These are phyloP conservation scores for Motacilla tschutschensis DNA, from an alignment of 2,113 vertebrate species.

Conservation along the genomic window DNA sequence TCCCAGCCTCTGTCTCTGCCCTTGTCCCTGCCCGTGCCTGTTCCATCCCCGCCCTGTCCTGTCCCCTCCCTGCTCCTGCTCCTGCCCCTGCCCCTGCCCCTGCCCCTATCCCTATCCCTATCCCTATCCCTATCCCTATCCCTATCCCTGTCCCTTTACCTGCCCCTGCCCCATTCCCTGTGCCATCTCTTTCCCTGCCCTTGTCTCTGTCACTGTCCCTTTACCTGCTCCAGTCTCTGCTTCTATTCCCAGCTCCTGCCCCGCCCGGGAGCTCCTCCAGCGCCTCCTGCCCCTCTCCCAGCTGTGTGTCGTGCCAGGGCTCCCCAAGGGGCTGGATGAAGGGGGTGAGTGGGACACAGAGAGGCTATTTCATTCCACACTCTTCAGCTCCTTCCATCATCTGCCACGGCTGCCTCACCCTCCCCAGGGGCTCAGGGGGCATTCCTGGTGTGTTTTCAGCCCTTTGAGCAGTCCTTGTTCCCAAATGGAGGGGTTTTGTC, in stretches of 20 bases:
- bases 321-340: neutral
- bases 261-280: fast-evolving
- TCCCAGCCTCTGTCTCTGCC: no score
- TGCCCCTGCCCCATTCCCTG: neutral
- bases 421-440: neutral
- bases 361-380: neutral
- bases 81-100: neutral
- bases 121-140: neutral
- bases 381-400: neutral
- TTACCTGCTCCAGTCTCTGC: no score
- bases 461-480: neutral
- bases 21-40: neutral
- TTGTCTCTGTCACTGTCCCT: neutral
- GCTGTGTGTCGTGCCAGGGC: fast-evolving
- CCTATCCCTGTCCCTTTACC: neutral
- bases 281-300: neutral
- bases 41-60: no score
- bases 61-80: no score
- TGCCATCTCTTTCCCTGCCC: neutral
- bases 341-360: no score
- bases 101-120: no score
- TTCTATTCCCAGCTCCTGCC: no score
- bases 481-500: neutral
- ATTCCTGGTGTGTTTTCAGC: neutral
- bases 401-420: no score